Base-by-base conservation (phyloP, 2,113 vertebrate species). In the Varanus komodoensis region DNA sequence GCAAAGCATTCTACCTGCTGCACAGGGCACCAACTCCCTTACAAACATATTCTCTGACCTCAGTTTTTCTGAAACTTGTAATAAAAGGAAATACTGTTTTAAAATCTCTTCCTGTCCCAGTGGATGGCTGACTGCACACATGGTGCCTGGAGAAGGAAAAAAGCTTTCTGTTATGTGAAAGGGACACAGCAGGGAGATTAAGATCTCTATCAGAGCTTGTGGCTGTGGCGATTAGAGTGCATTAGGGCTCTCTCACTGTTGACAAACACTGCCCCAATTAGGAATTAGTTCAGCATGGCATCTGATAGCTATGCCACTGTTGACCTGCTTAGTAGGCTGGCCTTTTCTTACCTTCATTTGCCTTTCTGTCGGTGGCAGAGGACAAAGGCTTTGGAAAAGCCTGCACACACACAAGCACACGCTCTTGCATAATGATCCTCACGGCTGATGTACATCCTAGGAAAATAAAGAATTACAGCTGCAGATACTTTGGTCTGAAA, bases 181-280 rank as follows among this genome's bases (percentile, higher is more conserved):
- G 92, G 92, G 91, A 89, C 32, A 0, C 14, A 92, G 92, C 0
- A 1, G 92, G 87, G 92, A 97, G 96, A 97, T 97, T 96, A 96
- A 97, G 97, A 97, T 97, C 95, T 92, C 89, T 96, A 96, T 97
- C 95, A 6, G 86, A 94, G 95, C 91, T 96, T 92, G 94, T 96
- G 96, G 93, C 96, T 95, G 89, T 89, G 91, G 95, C 0, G 86
- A 97, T 97, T 97, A 97, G 94, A 91, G 92, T 90, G 95, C 92
- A 96, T 95, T 96, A 97, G 91, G 94, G 92, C 93, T 94, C 94
- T 91, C 94, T 75, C 89, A 1, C 87, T 95, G 96, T 96, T 96
- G 96, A 97, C 96, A 97, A 97, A 97, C 96, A 97, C 91, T 96
- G 96, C 93, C 90, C 92, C 96, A 97, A 97, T 97, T 97, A 97